phyloP scores from a whole-genome alignment of 2,888 invertebrate species.

The Sericinus montela region DNA sequence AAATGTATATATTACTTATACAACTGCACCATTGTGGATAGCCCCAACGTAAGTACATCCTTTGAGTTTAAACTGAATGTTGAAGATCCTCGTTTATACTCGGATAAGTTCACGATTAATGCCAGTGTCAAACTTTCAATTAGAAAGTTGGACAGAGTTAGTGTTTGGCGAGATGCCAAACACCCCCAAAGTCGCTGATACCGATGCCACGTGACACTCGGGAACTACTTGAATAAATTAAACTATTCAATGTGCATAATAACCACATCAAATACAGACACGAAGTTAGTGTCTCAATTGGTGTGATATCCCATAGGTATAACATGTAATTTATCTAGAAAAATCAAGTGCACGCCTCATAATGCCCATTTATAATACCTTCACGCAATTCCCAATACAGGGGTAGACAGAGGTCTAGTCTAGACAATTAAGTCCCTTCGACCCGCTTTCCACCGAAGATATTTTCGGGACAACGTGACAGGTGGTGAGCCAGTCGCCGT shows the following conservation, averaged over 20 bases:
- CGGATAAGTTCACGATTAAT: conserved; percentile 12
- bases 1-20: no score
- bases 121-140: conserved; percentile 44
- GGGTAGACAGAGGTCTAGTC: no score
- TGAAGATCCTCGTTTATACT: conserved; percentile 3
- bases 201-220: conserved; percentile 36
- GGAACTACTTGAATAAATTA: conserved; percentile 51
- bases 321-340: no score
- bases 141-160: conserved; percentile 40
- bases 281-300: background rate
- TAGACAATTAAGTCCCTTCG: no score
- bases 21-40: no score
- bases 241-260: conserved; percentile 41
- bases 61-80: background rate
- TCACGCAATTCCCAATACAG: no score
- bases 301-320: no score
- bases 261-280: background rate
- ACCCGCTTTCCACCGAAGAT: no score
- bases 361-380: no score
- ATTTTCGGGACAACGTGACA: no score
- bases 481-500: no score
- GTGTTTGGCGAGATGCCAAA: conserved; percentile 52
- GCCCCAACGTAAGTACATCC: background rate
- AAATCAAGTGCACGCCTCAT: no score
- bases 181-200: conserved; percentile 14